Evolutionary conservation across 1,140 invertebrate species (phyloP).

Genomic region (Macrobrachium nipponense): DNA sequence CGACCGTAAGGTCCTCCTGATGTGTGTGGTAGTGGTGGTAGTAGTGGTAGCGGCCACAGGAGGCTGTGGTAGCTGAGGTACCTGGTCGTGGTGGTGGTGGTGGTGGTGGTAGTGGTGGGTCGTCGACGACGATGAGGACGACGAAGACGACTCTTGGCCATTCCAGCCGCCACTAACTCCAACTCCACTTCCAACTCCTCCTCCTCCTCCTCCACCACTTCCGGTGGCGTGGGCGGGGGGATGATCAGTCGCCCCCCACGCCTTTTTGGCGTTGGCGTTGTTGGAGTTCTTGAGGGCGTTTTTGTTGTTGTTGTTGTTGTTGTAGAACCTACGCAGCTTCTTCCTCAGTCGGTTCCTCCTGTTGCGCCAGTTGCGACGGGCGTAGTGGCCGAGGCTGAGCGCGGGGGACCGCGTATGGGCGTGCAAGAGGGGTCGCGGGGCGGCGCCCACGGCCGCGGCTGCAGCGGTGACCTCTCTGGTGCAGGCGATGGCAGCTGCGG

Average conservation of each 20-base stretch:
- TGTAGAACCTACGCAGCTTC: conserved; percentile 48
- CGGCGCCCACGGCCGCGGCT: neutral
- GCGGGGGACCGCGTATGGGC: conserved; percentile 29
- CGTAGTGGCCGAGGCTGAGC: conserved; percentile 48
- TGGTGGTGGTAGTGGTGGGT: neutral
- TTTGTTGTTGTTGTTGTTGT: conserved; percentile 19
- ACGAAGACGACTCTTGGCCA: neutral
- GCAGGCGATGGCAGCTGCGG: conserved; percentile 31
- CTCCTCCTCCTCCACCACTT: neutral
- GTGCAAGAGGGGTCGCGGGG: neutral
- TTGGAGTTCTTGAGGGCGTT: neutral
- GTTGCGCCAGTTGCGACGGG: conserved; percentile 59
- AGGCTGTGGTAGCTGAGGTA: conserved; percentile 1
- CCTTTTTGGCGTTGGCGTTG: neutral
- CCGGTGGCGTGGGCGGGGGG: neutral
- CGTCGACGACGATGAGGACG: no score
- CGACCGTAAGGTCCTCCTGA: conserved; percentile 39
- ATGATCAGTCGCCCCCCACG: neutral
- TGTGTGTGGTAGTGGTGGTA: conserved; percentile 41
- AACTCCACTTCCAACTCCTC: neutral
- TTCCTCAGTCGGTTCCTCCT: conserved; percentile 59
- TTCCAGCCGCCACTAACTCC: neutral
- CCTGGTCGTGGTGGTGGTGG: neutral
- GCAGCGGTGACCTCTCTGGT: neutral
- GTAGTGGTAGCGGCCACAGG: conserved; percentile 14